Percentiles rank a stretch among this genome's conserved stretches.
Conservation (phyloP, 2,113 vertebrate genomes). For the Cranoglanis bouderius region DNA sequence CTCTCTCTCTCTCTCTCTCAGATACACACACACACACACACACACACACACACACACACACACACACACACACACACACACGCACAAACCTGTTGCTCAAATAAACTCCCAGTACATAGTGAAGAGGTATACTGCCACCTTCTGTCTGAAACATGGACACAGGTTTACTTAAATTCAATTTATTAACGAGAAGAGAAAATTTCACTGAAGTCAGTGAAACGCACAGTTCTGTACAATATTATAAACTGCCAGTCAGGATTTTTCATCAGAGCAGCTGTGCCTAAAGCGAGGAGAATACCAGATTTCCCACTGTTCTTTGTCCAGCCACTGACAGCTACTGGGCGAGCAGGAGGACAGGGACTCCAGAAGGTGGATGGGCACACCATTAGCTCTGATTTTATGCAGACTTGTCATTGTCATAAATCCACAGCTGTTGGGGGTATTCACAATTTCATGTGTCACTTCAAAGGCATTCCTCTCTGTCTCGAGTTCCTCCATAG, state of each 20-base stretch:
- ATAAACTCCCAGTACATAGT: not conserved
- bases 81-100: constrained; percentile 26
- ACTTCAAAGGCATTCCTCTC: constrained; percentile 78
- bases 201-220: not conserved
- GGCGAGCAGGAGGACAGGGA: constrained; percentile 57
- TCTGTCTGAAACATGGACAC: constrained; percentile 3
- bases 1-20: not conserved
- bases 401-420: constrained; percentile 78
- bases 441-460: constrained; percentile 74
- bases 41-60: not conserved
- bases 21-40: too few relatives aligned
- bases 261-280: not conserved
- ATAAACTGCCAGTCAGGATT: not conserved
- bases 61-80: not conserved
- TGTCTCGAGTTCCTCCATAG: constrained; percentile 61
- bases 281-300: constrained; percentile 39
- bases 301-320: constrained; percentile 62
- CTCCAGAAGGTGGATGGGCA: constrained; percentile 58
- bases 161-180: not conserved
- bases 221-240: not conserved
- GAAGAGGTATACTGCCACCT: constrained; percentile 45
- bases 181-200: too few relatives aligned
- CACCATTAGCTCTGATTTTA: constrained; percentile 74
- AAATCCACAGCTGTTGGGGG: constrained; percentile 76
- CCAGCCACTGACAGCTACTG: constrained; percentile 51